A percentile compares a stretch with the other conserved stretches of the same genome.
These are phyloP conservation scores for Eospalax fontanierii DNA, from an alignment of 2,797 vertebrate genomes.

Conservation along the genomic window DNA sequence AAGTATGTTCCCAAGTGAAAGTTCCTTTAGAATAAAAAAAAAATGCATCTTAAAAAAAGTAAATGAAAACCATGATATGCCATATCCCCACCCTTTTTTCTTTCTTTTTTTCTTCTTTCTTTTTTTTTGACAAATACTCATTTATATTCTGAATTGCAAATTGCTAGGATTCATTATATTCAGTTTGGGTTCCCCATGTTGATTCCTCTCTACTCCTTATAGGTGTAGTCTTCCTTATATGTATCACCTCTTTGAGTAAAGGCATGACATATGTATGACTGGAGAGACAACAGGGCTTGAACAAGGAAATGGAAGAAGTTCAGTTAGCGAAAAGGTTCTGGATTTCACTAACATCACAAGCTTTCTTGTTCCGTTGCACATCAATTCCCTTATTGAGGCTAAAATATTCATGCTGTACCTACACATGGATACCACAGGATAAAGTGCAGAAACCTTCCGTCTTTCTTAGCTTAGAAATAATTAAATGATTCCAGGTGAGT, in stretches of 20 bases:
- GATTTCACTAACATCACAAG: background rate
- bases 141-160: background rate
- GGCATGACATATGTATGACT: background rate
- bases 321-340: background rate
- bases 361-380: background rate
- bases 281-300: background rate
- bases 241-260: background rate
- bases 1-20: slow-evolving; percentile 17
- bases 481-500: background rate
- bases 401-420: background rate
- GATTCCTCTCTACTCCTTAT: background rate
- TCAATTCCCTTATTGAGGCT: background rate
- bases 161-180: background rate
- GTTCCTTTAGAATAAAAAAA: slow-evolving; percentile 7
- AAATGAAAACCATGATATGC: background rate
- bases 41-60: background rate
- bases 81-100: no score
- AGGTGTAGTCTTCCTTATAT: background rate
- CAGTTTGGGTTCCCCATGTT: background rate
- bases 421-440: background rate
- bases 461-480: background rate
- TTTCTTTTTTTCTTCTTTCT: no score
- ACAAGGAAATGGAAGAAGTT: slow-evolving; percentile 12
- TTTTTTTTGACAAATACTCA: background rate
- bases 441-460: background rate